phyloP scores from a whole-genome alignment of 2,113 vertebrate species.

The Salvelinus sp. region DNA sequence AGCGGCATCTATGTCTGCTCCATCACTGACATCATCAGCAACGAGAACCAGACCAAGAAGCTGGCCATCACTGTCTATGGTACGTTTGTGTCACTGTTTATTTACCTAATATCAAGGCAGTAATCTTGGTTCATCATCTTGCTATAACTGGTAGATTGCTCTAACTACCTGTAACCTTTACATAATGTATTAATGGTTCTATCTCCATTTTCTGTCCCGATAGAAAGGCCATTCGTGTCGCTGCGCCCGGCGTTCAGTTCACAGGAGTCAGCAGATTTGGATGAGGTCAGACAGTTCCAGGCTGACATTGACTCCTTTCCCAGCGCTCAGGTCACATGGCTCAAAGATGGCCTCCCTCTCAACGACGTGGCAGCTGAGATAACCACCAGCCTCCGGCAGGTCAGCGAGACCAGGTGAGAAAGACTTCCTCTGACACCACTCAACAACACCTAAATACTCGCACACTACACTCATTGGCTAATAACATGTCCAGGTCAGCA shows the following conservation, averaged over 20 bases:
- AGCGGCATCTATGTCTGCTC: conserved; percentile 91
- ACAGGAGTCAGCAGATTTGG: conserved; percentile 85
- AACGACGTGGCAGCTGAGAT: conserved; percentile 89
- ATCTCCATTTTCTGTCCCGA: conserved; percentile 26
- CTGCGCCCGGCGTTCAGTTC: conserved; percentile 77
- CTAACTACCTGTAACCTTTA: too few relatives aligned
- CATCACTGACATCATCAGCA: conserved; percentile 83
- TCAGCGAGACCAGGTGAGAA: conserved; percentile 86
- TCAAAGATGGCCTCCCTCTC: conserved; percentile 86
- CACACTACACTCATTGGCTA: too few relatives aligned
- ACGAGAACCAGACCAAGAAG: conserved; percentile 82
- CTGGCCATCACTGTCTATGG: conserved; percentile 86
- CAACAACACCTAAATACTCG: too few relatives aligned
- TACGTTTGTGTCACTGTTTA: conserved; percentile 47
- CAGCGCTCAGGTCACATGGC: conserved; percentile 82
- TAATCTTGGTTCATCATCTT: too few relatives aligned
- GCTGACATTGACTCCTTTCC: conserved; percentile 85
- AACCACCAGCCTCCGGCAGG: conserved; percentile 76
- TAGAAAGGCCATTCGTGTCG: conserved; percentile 85
- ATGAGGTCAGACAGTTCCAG: conserved; percentile 86
- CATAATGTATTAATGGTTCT: background rate
- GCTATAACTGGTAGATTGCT: too few relatives aligned
- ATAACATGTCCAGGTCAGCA: too few relatives aligned
- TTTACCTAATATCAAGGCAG: too few relatives aligned
- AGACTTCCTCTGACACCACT: background rate